Conservation (phyloP, 2,888 invertebrate species). For the Cosmia pyralina region DNA sequence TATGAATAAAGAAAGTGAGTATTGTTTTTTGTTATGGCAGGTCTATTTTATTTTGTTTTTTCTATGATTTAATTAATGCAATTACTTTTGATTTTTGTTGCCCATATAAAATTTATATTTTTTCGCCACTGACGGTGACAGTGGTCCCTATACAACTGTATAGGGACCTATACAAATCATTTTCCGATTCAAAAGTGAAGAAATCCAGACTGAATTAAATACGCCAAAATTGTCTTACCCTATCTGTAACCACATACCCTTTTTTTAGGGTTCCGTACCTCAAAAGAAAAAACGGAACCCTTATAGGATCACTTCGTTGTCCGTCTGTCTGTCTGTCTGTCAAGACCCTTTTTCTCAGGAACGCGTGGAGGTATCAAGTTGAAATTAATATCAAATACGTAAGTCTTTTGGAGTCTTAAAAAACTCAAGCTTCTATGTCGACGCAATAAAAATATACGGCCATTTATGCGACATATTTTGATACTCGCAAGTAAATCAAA, state of each 20-base stretch:
- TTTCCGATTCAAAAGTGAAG: neutral
- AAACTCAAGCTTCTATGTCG: too few relatives aligned
- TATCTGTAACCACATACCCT: neutral
- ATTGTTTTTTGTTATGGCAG: conserved; percentile 7
- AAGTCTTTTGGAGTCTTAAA: too few relatives aligned
- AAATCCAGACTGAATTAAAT: neutral
- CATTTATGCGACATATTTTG: too few relatives aligned
- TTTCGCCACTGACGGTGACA: neutral
- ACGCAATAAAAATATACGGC: too few relatives aligned
- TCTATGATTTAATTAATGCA: neutral
- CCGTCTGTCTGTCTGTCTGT: too few relatives aligned
- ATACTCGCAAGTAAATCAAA: too few relatives aligned
- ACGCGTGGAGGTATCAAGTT: too few relatives aligned
- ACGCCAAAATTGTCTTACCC: neutral
- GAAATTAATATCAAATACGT: too few relatives aligned
- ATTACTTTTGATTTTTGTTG: neutral
- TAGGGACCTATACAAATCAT: neutral
- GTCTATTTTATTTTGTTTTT: neutral
- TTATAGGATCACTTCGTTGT: too few relatives aligned
- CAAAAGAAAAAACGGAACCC: too few relatives aligned
- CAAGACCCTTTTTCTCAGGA: too few relatives aligned
- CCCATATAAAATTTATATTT: neutral
- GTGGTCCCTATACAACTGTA: neutral
- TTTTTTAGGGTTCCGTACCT: too few relatives aligned
- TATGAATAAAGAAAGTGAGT: conserved; percentile 93